Conservation (phyloP, 2,888 invertebrate species). For the Acanthosoma haemorrhoidale region DNA sequence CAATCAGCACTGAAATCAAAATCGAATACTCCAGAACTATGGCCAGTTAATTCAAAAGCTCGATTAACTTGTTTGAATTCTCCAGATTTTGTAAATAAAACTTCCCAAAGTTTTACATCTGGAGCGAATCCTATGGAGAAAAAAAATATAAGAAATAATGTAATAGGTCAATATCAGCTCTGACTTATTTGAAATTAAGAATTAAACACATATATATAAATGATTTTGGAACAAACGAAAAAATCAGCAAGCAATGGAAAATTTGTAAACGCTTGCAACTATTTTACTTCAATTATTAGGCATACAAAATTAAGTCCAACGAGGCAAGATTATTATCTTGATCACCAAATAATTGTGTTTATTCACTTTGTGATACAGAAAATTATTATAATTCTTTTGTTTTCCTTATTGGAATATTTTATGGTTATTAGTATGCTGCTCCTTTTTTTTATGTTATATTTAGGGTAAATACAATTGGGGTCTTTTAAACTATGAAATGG, state of each 20-base stretch:
- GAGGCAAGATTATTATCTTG: too few species aligned
- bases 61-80: conserved; percentile 68
- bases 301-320: too few species aligned
- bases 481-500: too few species aligned
- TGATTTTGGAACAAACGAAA: background rate
- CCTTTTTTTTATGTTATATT: too few species aligned
- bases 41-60: conserved; percentile 75
- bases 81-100: conserved; percentile 65
- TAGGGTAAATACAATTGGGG: too few species aligned
- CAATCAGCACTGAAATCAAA: conserved; percentile 78
- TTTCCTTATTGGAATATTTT: too few species aligned
- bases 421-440: too few species aligned
- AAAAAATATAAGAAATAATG: background rate
- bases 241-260: background rate
- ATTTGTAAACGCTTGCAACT: too few species aligned
- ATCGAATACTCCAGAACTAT: conserved; percentile 72
- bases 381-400: too few species aligned
- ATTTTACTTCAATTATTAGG: too few species aligned
- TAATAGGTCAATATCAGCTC: background rate
- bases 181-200: background rate
- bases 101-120: conserved; percentile 75
- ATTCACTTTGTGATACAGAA: too few species aligned
- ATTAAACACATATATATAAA: background rate
- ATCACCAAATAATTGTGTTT: too few species aligned
- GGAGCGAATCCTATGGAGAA: conserved; percentile 55